Base-by-base conservation (phyloP, 1,140 invertebrate genomes). In the Steinernema khuongi region DNA sequence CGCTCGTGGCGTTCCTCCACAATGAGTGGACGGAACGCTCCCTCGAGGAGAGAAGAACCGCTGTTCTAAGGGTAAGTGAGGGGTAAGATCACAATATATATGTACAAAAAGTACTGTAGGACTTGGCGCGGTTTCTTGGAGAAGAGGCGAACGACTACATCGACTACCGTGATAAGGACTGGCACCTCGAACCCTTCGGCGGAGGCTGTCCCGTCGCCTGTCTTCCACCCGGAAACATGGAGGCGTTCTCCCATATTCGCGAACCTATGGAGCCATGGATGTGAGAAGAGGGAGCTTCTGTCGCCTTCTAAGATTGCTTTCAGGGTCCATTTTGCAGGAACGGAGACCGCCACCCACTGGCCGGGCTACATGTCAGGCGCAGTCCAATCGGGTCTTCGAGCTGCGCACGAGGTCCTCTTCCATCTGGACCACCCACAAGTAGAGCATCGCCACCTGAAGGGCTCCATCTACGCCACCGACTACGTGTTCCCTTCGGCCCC, bases 331-430 rank as follows among this genome's bases (percentile, higher is more conserved):
- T 89, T 88, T 82, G 88, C 87, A 36, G 89, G 89, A 1, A 88
- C 88, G 22, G 89, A 89, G 79, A 88, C 88, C 7, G 87, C 89
- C 1, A 86, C 85, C 0, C 77, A 86, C 69, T 89, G 89, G 89
- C 84, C 86, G 31, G 88, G 89, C 7, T 88, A 88, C 78, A 88
- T 89, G 86, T 87, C 86, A 50, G 89, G 89, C 31, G 89, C 89
- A 18, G 81, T 89, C 17, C 85, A 89, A 75, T 81, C 88, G 11
- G 89, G 89, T 30, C 82, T 87, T 74, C 74, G 88, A 67, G 87
- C 88, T n/a, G 89, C 88, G 19, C 83, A 84, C 30, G 88, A 89
- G 84, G 87, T 88, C 4, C 70, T 87, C 14, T 74, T 72, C 72
- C 50, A 60, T 26, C 11, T 60, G 7, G 50, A 60, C 19, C 11